phyloP scores from a whole-genome alignment of 2,113 vertebrate genomes.

The Cryptomyrus ogoouensis region DNA sequence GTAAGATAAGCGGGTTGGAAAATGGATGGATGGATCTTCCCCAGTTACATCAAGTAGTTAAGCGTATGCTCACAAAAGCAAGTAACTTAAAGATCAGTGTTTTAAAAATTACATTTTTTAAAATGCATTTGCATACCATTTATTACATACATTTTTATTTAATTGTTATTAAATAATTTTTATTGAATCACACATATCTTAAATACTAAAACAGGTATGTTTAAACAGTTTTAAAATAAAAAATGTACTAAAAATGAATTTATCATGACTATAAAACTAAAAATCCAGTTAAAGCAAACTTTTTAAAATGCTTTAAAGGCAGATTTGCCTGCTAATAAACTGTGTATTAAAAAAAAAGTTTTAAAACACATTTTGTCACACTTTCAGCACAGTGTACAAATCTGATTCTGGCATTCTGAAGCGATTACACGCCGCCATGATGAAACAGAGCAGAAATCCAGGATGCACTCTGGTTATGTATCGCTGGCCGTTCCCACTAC shows the following conservation, averaged over 20 bases:
- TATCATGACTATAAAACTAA: not conserved
- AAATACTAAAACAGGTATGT: not conserved
- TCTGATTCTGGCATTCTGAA: slow-evolving; percentile 28
- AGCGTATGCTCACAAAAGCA: not conserved
- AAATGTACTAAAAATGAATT: not conserved
- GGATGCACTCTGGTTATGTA: not conserved
- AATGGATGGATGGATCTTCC: not conserved
- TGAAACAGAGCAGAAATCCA: slow-evolving; percentile 8
- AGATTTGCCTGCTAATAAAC: not conserved
- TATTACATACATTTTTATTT: not conserved
- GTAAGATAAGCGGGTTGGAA: too few species aligned
- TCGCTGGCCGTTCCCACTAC: not conserved
- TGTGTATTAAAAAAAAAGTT: not conserved
- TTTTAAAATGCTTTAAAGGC: not conserved
- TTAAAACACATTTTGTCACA: not conserved
- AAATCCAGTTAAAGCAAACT: not conserved
- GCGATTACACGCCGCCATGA: slow-evolving; percentile 18
- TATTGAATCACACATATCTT: not conserved
- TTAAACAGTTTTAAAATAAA: not conserved
- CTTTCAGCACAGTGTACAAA: not conserved
- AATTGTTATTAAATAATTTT: not conserved
- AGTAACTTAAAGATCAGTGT: not conserved
- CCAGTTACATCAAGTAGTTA: not conserved
- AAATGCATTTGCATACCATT: not conserved
- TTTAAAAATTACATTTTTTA: not conserved